A percentile compares a stretch with the other conserved stretches of the same genome.
Evolutionary conservation across 2,113 vertebrate genomes (phyloP).

Genomic region (Petroica traversi): DNA sequence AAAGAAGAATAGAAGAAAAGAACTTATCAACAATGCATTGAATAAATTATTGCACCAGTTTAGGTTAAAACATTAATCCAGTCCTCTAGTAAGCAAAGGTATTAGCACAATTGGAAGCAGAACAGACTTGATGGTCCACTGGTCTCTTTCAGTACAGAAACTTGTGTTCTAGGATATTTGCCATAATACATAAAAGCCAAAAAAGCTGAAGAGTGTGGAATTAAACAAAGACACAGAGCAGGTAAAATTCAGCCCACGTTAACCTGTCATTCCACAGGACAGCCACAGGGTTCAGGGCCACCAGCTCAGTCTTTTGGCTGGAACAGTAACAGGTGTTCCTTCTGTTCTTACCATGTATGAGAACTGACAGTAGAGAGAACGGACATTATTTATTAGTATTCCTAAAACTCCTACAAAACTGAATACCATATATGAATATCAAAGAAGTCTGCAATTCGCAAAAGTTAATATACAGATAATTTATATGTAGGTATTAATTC

Average conservation of each 20-base stretch:
- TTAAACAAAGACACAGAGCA: conserved; percentile 54
- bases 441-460: background rate
- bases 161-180: conserved; percentile 59
- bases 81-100: background rate
- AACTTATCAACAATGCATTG: background rate
- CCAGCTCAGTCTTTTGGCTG: background rate
- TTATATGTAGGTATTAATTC: background rate
- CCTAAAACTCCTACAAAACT: background rate
- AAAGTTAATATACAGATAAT: background rate
- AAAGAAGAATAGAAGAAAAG: conserved; percentile 35
- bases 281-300: background rate
- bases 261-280: conserved; percentile 32
- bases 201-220: conserved; percentile 1
- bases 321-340: background rate
- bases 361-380: background rate
- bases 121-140: conserved; percentile 57
- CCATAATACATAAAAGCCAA: conserved; percentile 40
- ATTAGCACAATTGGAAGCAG: conserved; percentile 19
- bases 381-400: background rate
- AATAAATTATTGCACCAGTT: background rate
- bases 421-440: background rate
- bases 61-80: conserved; percentile 17
- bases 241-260: conserved; percentile 41
- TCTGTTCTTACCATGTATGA: background rate
- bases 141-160: conserved; percentile 37